Evolutionary conservation across 2,888 invertebrate genomes (phyloP).

Genomic region (Lordiphosa fenestrarum): DNA sequence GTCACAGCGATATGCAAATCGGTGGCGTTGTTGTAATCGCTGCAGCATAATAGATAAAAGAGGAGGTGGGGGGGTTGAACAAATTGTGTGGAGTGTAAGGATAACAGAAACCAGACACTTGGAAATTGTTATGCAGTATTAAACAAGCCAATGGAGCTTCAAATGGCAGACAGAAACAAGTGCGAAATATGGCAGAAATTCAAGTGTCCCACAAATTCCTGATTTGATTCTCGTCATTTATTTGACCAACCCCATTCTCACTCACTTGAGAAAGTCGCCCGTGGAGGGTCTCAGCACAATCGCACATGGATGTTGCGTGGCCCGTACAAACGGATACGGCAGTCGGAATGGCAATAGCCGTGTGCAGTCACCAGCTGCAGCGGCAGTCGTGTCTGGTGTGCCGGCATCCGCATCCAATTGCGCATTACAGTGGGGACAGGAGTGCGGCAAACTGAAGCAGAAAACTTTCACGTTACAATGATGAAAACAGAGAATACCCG

Average conservation of each 20-base stretch:
- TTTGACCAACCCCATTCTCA: slow-evolving; percentile 40
- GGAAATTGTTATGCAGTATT: slow-evolving; percentile 14
- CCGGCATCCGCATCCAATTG: slow-evolving; percentile 81
- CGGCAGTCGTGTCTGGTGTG: slow-evolving; percentile 21
- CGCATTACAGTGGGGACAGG: slow-evolving; percentile 89
- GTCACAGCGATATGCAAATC: slow-evolving; percentile 96
- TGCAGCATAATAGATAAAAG: slow-evolving; percentile 76
- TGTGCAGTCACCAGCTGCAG: slow-evolving; percentile 49
- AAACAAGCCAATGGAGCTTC: slow-evolving; percentile 16
- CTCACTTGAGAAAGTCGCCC: slow-evolving; percentile 93
- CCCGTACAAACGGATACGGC: slow-evolving; percentile 92
- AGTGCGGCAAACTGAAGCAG: slow-evolving; percentile 88
- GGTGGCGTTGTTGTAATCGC: slow-evolving; percentile 90
- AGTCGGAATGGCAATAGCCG: slow-evolving; percentile 90
- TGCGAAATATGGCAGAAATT: slow-evolving; percentile 1
- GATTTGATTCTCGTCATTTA: slow-evolving; percentile 1
- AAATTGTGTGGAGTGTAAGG: background rate
- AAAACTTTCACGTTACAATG: slow-evolving; percentile 92
- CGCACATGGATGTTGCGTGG: slow-evolving; percentile 89
- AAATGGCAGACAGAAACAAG: background rate
- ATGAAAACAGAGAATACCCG: slow-evolving; percentile 93
- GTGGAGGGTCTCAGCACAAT: slow-evolving; percentile 92
- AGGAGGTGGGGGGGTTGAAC: background rate
- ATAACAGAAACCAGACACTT: slow-evolving; percentile 3
- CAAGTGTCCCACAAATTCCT: too few relatives aligned